Conservation (phyloP, 2,888 invertebrate species). For the Hecatera dysodea region DNA sequence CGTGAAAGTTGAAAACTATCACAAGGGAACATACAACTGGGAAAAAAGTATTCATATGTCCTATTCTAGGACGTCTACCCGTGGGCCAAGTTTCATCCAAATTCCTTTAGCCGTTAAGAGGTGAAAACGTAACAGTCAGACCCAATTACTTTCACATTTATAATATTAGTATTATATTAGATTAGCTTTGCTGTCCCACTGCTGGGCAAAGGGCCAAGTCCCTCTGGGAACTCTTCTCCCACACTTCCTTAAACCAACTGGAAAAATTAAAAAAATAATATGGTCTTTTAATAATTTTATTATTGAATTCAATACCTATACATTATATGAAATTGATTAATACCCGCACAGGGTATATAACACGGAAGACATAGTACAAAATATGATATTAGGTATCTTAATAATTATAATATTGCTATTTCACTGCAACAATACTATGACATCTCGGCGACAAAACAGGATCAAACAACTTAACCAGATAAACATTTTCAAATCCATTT, state of each 20-base stretch:
- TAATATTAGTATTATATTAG: too few species aligned
- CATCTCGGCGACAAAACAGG: slow-evolving; percentile 96
- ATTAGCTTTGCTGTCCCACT: too few species aligned
- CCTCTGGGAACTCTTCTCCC: too few species aligned
- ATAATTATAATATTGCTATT: slow-evolving; percentile 69
- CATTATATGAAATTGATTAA: neutral
- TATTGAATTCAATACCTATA: neutral
- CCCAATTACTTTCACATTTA: too few species aligned
- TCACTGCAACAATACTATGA: slow-evolving; percentile 93
- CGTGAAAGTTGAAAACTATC: too few species aligned
- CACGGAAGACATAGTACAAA: neutral
- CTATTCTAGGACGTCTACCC: too few species aligned
- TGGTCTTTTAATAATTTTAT: slow-evolving; percentile 11
- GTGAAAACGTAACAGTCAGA: too few species aligned
- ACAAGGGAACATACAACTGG: too few species aligned
- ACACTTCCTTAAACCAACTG: neutral
- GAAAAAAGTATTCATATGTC: too few species aligned
- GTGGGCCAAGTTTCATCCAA: too few species aligned
- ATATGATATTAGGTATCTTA: neutral
- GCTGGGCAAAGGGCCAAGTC: too few species aligned
- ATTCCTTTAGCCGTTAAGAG: too few species aligned
- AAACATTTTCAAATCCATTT: slow-evolving; percentile 87
- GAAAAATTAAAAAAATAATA: neutral
- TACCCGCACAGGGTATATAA: slow-evolving; percentile 2
- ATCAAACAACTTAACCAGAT: slow-evolving; percentile 95